Evolutionary conservation across 2,888 invertebrate species (phyloP).

Genomic region (Heliconius ismenius): DNA sequence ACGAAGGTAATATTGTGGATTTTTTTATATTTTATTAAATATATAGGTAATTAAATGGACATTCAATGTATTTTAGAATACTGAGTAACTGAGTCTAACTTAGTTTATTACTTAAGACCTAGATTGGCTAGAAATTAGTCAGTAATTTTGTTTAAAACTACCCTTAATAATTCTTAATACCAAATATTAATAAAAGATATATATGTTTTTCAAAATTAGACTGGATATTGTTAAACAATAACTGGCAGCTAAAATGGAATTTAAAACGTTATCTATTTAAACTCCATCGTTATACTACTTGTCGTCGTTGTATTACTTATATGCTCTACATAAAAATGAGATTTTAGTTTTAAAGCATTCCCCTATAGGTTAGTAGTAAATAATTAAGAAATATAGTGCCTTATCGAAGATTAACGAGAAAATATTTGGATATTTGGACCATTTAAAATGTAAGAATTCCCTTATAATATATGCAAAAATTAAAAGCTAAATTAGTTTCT

Average conservation of each 20-base stretch:
- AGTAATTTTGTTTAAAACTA: not conserved
- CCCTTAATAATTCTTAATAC: not conserved
- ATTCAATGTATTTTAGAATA: not conserved
- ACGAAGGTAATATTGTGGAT: too few relatives aligned
- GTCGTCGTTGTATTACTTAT: too few relatives aligned
- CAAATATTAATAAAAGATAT: too few relatives aligned
- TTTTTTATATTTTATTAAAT: not conserved
- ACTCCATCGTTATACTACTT: not conserved
- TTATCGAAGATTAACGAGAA: not conserved
- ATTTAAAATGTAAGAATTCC: not conserved
- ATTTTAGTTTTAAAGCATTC: slow-evolving; percentile 14
- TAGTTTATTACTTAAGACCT: not conserved
- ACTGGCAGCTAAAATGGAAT: not conserved
- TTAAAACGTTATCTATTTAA: not conserved
- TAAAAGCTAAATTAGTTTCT: not conserved
- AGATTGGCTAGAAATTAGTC: slow-evolving; percentile 10
- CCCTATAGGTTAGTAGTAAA: slow-evolving; percentile 6
- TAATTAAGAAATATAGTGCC: not conserved
- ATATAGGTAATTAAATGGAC: not conserved
- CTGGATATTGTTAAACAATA: not conserved
- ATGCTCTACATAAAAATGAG: not conserved
- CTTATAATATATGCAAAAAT: not conserved
- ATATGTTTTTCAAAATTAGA: not conserved
- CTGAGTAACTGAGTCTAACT: slow-evolving; percentile 14
- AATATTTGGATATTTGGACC: not conserved